These are phyloP conservation scores for Sciaenops ocellatus DNA, from an alignment of 2,797 vertebrate genomes.

Conservation along the genomic window DNA sequence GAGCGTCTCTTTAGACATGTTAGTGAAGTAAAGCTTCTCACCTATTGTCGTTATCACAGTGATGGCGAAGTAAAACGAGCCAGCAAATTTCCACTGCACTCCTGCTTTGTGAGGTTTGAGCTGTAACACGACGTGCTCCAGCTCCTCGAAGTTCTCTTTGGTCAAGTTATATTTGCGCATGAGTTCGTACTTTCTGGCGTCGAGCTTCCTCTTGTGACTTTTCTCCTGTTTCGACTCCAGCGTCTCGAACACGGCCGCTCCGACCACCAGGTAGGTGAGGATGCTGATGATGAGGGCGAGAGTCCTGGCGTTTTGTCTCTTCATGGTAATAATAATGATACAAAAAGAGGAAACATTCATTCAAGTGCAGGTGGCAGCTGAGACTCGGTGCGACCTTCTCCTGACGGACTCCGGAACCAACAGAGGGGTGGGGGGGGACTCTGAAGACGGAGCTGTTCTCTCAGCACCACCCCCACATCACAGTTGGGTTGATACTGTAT, in stretches of 20 bases:
- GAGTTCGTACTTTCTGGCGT: constrained; percentile 92
- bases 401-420: constrained; percentile 63
- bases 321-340: constrained; percentile 83
- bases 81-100: constrained; percentile 97
- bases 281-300: constrained; percentile 97
- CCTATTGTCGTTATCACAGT: constrained; percentile 99
- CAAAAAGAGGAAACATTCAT: too few relatives aligned
- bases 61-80: constrained; percentile 99
- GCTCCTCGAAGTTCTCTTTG: constrained; percentile 93
- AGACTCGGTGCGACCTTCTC: constrained; percentile 59
- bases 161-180: constrained; percentile 96
- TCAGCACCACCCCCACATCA: constrained; percentile 90
- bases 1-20: not conserved
- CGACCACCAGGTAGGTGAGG: constrained; percentile 98
- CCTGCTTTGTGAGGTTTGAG: constrained; percentile 96
- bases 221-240: constrained; percentile 97
- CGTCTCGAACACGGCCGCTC: constrained; percentile 97
- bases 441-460: constrained; percentile 88
- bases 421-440: constrained; percentile 41
- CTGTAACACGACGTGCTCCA: constrained; percentile 95
- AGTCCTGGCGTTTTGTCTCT: constrained; percentile 97
- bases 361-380: constrained; percentile 47
- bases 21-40: constrained; percentile 74
- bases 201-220: constrained; percentile 93
- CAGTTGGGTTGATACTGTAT: constrained; percentile 81